Evolutionary conservation across 2,888 invertebrate species (phyloP).

Genomic region (Epirrhoe tristata): DNA sequence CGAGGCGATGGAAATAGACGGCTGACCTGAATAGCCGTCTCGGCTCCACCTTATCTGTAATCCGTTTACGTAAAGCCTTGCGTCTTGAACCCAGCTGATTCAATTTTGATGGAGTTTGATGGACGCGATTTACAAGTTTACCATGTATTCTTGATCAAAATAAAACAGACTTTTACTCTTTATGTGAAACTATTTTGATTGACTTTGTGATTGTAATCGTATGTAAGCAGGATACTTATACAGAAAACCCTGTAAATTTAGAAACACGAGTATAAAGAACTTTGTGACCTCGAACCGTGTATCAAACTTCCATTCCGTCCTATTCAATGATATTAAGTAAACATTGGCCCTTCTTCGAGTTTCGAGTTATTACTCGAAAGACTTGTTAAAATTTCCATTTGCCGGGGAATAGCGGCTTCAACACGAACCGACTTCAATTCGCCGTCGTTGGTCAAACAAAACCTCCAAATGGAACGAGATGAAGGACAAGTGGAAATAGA

Average conservation of each 20-base stretch:
- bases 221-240: too few relatives aligned
- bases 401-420: slow-evolving; percentile 1
- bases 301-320: too few relatives aligned
- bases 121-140: neutral
- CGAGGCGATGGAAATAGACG: slow-evolving; percentile 40
- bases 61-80: slow-evolving; percentile 40
- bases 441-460: slow-evolving; percentile 37
- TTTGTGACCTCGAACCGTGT: too few relatives aligned
- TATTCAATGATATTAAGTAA: too few relatives aligned
- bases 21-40: slow-evolving; percentile 42
- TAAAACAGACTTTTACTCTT: too few relatives aligned
- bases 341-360: too few relatives aligned
- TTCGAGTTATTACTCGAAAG: slow-evolving; percentile 1
- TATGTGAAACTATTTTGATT: too few relatives aligned
- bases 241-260: too few relatives aligned
- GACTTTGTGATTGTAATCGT: too few relatives aligned
- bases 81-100: slow-evolving; percentile 35
- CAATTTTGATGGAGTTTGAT: slow-evolving; percentile 15
- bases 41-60: slow-evolving; percentile 35
- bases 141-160: too few relatives aligned
- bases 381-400: slow-evolving; percentile 13
- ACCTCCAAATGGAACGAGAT: slow-evolving; percentile 29
- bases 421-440: slow-evolving; percentile 34
- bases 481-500: slow-evolving; percentile 34
- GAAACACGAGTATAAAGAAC: too few relatives aligned